phyloP scores from a whole-genome alignment of 2,888 invertebrate species.

The Neoascia interrupta region DNA sequence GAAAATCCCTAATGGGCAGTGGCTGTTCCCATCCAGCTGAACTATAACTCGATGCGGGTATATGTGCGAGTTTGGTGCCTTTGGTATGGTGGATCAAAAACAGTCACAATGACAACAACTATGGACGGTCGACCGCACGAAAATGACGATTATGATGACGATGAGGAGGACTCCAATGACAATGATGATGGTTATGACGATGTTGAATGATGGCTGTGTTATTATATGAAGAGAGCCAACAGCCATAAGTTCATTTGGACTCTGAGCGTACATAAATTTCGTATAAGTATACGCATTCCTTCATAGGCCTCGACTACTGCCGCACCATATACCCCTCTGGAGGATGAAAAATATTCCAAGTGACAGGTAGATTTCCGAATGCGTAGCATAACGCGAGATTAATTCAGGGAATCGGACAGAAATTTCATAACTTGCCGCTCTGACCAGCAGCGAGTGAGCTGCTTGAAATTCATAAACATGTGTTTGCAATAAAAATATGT shows the following conservation, averaged over 20 bases:
- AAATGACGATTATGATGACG: slow-evolving; percentile 2
- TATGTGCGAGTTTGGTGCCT: too few relatives aligned
- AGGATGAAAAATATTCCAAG: slow-evolving; percentile 48
- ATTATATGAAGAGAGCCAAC: slow-evolving; percentile 23
- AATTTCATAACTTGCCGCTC: slow-evolving; percentile 63
- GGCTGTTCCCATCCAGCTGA: slow-evolving; percentile 28
- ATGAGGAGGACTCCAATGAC: slow-evolving; percentile 4
- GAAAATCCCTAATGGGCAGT: slow-evolving; percentile 66
- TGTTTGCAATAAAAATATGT: slow-evolving; percentile 72
- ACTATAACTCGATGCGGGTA: background rate
- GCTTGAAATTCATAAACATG: slow-evolving; percentile 72
- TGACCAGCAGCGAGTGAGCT: slow-evolving; percentile 45
- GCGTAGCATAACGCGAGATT: slow-evolving; percentile 59
- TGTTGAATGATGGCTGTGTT: slow-evolving; percentile 66
- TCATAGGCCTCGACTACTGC: background rate
- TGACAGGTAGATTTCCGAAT: slow-evolving; percentile 57
- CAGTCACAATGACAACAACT: background rate
- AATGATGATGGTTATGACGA: slow-evolving; percentile 62
- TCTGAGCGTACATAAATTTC: slow-evolving; percentile 59
- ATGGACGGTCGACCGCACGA: background rate
- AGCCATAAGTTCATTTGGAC: slow-evolving; percentile 58
- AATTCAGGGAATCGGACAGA: slow-evolving; percentile 55
- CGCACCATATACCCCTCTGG: background rate
- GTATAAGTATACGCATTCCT: slow-evolving; percentile 22
- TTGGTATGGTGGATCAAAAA: slow-evolving; percentile 7